These are phyloP conservation scores for Dendrolimus kikuchii DNA, from an alignment of 1,140 invertebrate species.

Conservation along the genomic window DNA sequence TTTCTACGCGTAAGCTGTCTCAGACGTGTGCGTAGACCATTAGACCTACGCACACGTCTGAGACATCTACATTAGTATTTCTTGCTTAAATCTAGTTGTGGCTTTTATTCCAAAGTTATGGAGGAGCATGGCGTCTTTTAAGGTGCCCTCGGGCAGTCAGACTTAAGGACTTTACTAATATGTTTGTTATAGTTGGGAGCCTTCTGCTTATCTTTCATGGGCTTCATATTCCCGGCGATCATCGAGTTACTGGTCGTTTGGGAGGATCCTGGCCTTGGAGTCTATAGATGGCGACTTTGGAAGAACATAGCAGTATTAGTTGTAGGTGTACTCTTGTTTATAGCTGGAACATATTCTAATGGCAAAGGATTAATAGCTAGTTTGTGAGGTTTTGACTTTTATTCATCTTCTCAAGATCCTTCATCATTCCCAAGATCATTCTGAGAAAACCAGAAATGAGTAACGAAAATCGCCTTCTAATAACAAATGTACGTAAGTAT, in stretches of 20 bases:
- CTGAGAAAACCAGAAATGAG: too few relatives aligned
- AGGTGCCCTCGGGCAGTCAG: too few relatives aligned
- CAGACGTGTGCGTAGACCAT: too few relatives aligned
- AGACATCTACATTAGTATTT: too few relatives aligned
- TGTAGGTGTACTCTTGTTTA: slow-evolving; percentile 82
- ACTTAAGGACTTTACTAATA: slow-evolving; percentile 2
- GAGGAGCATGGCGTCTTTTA: too few relatives aligned
- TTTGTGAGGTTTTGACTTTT: slow-evolving; percentile 11
- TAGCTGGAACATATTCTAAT: slow-evolving; percentile 83
- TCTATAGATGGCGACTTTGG: slow-evolving; percentile 75
- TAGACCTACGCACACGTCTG: too few relatives aligned
- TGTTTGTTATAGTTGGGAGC: slow-evolving; percentile 48
- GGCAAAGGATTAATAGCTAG: slow-evolving; percentile 74
- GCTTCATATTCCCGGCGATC: slow-evolving; percentile 89
- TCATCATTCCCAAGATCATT: too few relatives aligned
- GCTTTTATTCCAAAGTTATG: too few relatives aligned
- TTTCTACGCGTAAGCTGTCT: too few relatives aligned
- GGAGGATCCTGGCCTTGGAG: slow-evolving; percentile 75
- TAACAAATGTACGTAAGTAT: not conserved
- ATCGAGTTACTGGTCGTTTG: slow-evolving; percentile 84
- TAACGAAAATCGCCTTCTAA: too few relatives aligned
- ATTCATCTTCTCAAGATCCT: too few relatives aligned
- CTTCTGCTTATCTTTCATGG: slow-evolving; percentile 86
- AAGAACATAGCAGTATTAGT: slow-evolving; percentile 77
- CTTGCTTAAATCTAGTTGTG: too few relatives aligned